Evolutionary conservation across 2,888 invertebrate genomes (phyloP).

Genomic region (Lochmaea crataegi): DNA sequence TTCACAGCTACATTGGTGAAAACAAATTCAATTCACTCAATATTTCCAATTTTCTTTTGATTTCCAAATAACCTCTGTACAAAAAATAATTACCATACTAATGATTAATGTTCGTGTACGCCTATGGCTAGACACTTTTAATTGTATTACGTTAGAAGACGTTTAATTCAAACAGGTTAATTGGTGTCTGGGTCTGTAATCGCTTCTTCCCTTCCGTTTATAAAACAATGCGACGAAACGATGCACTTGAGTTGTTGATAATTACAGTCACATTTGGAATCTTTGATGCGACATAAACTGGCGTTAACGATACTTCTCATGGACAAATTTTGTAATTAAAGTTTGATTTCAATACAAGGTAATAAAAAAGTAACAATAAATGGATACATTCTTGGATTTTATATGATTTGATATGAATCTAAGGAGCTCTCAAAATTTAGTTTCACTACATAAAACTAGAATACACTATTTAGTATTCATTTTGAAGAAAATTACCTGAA

Average conservation of each 20-base stretch:
- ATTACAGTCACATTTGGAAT: conserved; percentile 26
- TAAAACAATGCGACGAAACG: conserved; percentile 42
- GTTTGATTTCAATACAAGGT: background rate
- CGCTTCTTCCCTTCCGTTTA: conserved; percentile 34
- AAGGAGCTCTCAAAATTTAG: too few relatives aligned
- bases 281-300: conserved; percentile 9
- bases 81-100: too few relatives aligned
- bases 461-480: too few relatives aligned
- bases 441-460: too few relatives aligned
- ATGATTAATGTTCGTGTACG: background rate
- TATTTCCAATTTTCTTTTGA: too few relatives aligned
- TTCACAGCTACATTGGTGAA: too few relatives aligned
- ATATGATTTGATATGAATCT: too few relatives aligned
- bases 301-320: background rate
- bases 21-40: too few relatives aligned
- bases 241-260: conserved; percentile 39
- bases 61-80: too few relatives aligned
- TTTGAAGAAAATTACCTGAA: too few relatives aligned
- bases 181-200: conserved; percentile 42
- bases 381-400: background rate
- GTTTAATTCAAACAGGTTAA: conserved; percentile 46
- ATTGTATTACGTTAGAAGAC: conserved; percentile 44
- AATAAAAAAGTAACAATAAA: background rate
- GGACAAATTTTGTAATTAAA: background rate
- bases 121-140: conserved; percentile 31